phyloP scores from a whole-genome alignment of 1,140 invertebrate genomes.

The Wiebesia pumilae region DNA sequence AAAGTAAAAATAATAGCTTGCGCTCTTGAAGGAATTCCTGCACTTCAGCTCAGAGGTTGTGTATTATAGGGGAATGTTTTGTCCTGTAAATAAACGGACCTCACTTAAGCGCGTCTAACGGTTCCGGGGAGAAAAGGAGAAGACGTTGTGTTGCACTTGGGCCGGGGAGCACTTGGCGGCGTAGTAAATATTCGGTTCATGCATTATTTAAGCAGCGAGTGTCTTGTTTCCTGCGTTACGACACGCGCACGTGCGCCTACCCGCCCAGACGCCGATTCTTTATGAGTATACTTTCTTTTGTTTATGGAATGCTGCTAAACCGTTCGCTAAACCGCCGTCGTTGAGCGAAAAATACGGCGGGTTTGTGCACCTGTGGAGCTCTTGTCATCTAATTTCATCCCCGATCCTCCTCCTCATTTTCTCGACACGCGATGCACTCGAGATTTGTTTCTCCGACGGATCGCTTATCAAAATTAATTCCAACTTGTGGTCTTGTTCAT shows the following conservation, averaged over 20 bases:
- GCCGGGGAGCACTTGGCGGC: constrained; percentile 41
- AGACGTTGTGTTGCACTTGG: neutral
- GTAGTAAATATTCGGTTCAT: constrained; percentile 64
- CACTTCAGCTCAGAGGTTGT: neutral
- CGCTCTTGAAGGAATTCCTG: constrained; percentile 28
- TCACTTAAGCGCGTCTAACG: constrained; percentile 38
- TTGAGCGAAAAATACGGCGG: constrained; percentile 14
- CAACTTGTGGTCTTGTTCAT: too few relatives aligned
- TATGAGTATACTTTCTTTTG: constrained; percentile 66
- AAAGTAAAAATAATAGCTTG: neutral
- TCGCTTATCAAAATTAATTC: too few relatives aligned
- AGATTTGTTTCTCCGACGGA: neutral
- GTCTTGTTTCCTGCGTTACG: constrained; percentile 65
- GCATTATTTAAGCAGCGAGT: constrained; percentile 68
- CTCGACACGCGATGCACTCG: neutral
- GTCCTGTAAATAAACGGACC: constrained; percentile 44
- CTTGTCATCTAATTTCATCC: constrained; percentile 48
- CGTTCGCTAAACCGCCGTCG: constrained; percentile 29
- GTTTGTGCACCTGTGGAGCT: constrained; percentile 63
- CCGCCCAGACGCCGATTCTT: constrained; percentile 59
- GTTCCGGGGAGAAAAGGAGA: neutral
- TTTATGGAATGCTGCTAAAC: constrained; percentile 58
- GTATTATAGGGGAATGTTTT: constrained; percentile 27
- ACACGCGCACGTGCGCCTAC: constrained; percentile 52
- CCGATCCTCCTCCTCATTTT: neutral